Base-by-base conservation (phyloP, 2,113 vertebrate species). In the Phainopepla nitens region DNA sequence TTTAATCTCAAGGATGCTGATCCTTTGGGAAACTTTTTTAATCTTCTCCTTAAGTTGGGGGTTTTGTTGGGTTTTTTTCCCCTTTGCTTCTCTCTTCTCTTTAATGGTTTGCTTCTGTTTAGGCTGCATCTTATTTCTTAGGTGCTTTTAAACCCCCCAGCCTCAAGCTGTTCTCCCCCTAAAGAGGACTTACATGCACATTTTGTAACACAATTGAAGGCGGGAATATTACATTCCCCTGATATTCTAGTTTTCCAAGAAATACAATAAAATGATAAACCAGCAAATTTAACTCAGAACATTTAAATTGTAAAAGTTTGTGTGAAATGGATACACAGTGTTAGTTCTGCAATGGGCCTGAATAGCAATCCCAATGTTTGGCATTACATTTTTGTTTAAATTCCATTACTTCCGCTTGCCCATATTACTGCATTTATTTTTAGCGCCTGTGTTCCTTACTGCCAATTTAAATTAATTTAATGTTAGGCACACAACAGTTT, bases 1-100 rank as follows among this genome's bases (percentile, higher is more conserved):
- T 95, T 98, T 97, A 95, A 97, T 97, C 97, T 97, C 88, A 96
- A 96, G 91, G 91, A 96, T 93, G 94, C 73, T 95, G 94, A 85
- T 95, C 94, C 92, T 69, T 92, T 72, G 77, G 87, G 95, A 96
- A 97, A 96, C 62, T 95, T 94, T 95, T 91, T 71, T 91, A 96
- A 87, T 94, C 87, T 91, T 94, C 75, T 78, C 85, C 66, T 73
- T 91, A 90, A 90, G 57, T 45, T 89, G 65, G 72, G 49, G 15
- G 8, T 0, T 72, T 64, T 72, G 49, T 49, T 71, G 29, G 4
- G 1, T 1, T 31, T 22, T 24, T 5, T 21, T 7, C 0, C 8
- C 5, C 15, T 56, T 35, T 8, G 24, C 61, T 60, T 82, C 53
- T 75, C 33, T 86, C 69, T 68, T 83, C 6, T 50, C 75, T 51